Evolutionary conservation across 2,888 invertebrate genomes (phyloP).

Genomic region (Philopedon plagiatum): DNA sequence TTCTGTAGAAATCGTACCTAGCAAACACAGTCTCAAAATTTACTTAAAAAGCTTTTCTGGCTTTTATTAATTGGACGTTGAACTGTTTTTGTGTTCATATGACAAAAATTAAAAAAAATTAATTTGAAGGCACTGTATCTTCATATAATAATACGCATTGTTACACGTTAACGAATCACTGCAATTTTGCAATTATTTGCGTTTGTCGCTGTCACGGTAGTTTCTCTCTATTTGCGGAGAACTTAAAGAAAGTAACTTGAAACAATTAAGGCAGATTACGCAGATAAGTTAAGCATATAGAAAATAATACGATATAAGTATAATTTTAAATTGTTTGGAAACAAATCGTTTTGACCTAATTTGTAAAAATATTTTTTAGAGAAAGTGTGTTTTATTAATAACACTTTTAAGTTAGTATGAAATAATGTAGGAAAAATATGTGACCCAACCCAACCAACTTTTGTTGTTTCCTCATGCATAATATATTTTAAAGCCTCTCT

Average conservation of each 20-base stretch:
- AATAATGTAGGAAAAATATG: background rate
- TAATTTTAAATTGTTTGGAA: constrained; percentile 3
- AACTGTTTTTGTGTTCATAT: too few species aligned
- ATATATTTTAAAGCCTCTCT: background rate
- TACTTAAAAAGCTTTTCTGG: too few species aligned
- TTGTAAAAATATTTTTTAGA: constrained; percentile 11
- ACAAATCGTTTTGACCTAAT: background rate
- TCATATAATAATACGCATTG: too few species aligned
- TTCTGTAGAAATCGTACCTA: too few species aligned
- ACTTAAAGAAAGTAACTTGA: constrained; percentile 9
- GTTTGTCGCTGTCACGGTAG: background rate
- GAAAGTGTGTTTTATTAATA: constrained; percentile 14
- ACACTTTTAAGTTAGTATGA: background rate
- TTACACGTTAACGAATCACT: background rate
- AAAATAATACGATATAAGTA: background rate
- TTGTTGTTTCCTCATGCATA: background rate
- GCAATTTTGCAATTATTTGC: background rate
- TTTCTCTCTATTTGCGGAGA: background rate
- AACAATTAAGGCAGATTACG: constrained; percentile 10
- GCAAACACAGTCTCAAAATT: too few species aligned
- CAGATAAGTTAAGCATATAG: constrained; percentile 5
- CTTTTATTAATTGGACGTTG: too few species aligned
- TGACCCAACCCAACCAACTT: background rate
- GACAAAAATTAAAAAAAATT: too few species aligned
- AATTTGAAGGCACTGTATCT: too few species aligned